These are phyloP conservation scores for Bombyx mandarina DNA, from an alignment of 1,140 invertebrate species.

Conservation along the genomic window DNA sequence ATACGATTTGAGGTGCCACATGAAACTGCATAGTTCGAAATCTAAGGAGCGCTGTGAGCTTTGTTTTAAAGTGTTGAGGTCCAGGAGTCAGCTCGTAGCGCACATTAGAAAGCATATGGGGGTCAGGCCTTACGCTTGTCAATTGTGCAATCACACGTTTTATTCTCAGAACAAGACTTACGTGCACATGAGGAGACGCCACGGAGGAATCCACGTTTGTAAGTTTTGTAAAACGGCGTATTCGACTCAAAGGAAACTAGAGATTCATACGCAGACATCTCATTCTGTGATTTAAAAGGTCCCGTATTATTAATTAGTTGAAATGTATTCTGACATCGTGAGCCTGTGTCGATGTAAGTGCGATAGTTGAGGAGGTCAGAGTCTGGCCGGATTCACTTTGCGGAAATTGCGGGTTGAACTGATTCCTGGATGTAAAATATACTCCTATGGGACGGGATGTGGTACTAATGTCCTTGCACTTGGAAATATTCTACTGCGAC, in stretches of 20 bases:
- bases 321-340: neutral
- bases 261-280: conserved; percentile 38
- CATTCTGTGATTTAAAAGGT: conserved; percentile 40
- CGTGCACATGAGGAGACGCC: conserved; percentile 44
- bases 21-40: conserved; percentile 38
- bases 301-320: neutral
- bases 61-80: conserved; percentile 42
- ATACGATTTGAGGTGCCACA: conserved; percentile 44
- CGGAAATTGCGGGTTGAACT: too few relatives aligned
- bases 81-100: conserved; percentile 42
- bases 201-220: conserved; percentile 49
- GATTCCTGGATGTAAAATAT: too few relatives aligned
- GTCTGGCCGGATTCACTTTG: too few relatives aligned
- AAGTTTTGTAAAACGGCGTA: conserved; percentile 42
- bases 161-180: conserved; percentile 35
- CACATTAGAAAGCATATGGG: conserved; percentile 56
- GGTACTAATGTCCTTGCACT: too few relatives aligned
- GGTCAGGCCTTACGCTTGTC: conserved; percentile 39
- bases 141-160: conserved; percentile 39
- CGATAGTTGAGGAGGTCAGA: neutral
- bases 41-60: conserved; percentile 44
- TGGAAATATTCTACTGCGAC: too few relatives aligned
- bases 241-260: conserved; percentile 34
- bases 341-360: too few relatives aligned
- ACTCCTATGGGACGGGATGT: too few relatives aligned